Base-by-base conservation (phyloP, 2,113 vertebrate genomes). In the Lagopus leucura region DNA sequence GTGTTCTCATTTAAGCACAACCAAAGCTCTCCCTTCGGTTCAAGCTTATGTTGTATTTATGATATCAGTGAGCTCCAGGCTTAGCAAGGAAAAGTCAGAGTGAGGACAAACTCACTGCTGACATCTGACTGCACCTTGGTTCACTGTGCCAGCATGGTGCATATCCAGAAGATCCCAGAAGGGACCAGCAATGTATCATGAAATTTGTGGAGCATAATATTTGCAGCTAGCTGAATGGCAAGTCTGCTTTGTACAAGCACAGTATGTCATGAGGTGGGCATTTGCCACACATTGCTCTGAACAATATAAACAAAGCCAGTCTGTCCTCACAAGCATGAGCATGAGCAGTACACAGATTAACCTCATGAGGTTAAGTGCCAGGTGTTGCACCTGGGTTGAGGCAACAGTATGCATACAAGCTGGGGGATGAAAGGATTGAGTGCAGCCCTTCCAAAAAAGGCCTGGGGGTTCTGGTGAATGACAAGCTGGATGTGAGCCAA, bases 221-320 rank as follows among this genome's bases (percentile, higher is more conserved):
- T 48, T 93, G n/a, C 30, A 75, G 52, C 45, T 48, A 58, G 20
- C 27, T 79, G 67, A 79, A 50, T 28, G 55, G 34, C 63, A 58
- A 22, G 13, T 30, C 47, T 61, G 43, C 63, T 34, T 73, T 42
- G 4, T 42, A 34, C 3, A 3, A 80, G 21, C 47, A 58, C 47
- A 79, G 55, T 3, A 2, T 11, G 20, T 77, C 21, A 48, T 24
- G 38, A 70, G 9, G 1, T 1, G 0, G 10, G 8, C 66, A 60
- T 48, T 67, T 82, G 36, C 13, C 38, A 30, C 42, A 21, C 13
- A 28, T 74, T 84, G 47, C 30, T 61, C 45, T 61, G 92, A 64
- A 36, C 9, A 28, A 8, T 19, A 34, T 61, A 65, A 90, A 70
- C 10, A 70, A 73, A 67, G 16, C 17, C 36, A 73, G 12, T 30